Evolutionary conservation across 2,113 vertebrate species (phyloP), one percentile per base, ranked within the genome.

Genomic region (Rhinopomastus cyanomelas): DNA sequence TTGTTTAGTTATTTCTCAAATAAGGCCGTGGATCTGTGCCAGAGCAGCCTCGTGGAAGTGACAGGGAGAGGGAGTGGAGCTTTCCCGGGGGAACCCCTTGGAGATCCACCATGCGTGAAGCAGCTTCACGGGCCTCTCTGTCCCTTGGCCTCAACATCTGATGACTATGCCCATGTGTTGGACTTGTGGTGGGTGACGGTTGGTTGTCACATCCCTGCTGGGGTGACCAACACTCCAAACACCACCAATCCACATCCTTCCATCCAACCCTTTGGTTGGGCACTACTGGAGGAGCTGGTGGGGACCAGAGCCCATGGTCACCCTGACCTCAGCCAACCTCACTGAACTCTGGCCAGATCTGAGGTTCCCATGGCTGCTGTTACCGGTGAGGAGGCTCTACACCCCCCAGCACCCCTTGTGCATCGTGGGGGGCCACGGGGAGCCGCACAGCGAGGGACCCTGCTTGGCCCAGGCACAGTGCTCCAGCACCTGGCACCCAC

Each of bases 1-100:
- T 95, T 51, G 90, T 91, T 93, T 94, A 79, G 93, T 79, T 42
- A 42, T 42, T 90, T 88, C 95, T 96, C 90, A 93, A 90, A 94
- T 93, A 88, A 93, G 93, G 92, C 88, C 90, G 9, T 88, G 95
- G 95, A 89, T 61, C 77, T 1, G 66, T 2, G 94, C 93, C 94
- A 95, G 93, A 92, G 85, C 87, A 91, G 80, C 91, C 87, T 90
- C 64, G 8, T 3, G 81, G 87, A 90, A 89, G 87, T 17, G 3
- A 34, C 9, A 6, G 60, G 82, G 82, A 92, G 30, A 77, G 65
- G 76, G 11, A 42, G 39, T 42, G 39, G 87, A 93, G 76, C 76
- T 92, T 84, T n/a, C 92, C 93, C 36, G 2, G 46, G 71, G 88
- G 88, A 92, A 49, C 22, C 80, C 23, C 48, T 32, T 42, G 39